Evolutionary conservation across 2,113 vertebrate genomes (phyloP).

Genomic region (Phrynocephalus versicolor): DNA sequence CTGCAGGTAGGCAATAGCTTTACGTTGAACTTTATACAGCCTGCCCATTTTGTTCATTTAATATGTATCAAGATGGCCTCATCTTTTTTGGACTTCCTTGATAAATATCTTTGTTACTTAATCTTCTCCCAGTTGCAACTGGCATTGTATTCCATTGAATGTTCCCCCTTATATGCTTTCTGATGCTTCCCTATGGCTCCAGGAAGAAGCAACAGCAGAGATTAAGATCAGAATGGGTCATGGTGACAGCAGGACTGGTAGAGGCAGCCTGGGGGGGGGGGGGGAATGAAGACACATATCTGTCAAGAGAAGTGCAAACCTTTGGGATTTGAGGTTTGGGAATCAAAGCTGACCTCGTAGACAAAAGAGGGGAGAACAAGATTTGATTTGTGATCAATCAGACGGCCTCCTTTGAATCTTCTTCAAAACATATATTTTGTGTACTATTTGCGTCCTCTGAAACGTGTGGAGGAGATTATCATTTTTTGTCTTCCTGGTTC

Average conservation of each 20-base stretch:
- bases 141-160: not conserved
- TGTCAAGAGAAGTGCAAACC: not conserved
- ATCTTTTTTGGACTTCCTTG: not conserved
- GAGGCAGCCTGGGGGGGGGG: not conserved
- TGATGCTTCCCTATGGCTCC: not conserved
- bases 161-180: not conserved
- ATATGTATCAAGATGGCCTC: too few species aligned
- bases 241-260: conserved; percentile 1
- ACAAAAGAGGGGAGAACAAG: not conserved
- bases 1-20: too few species aligned
- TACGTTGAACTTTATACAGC: too few species aligned
- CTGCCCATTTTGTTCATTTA: too few species aligned
- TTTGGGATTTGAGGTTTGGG: conserved; percentile 2
- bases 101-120: not conserved
- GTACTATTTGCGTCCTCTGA: not conserved
- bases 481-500: not conserved
- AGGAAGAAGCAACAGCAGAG: not conserved
- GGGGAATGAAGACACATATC: not conserved
- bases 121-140: not conserved
- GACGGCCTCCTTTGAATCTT: not conserved
- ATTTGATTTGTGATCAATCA: not conserved
- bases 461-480: not conserved
- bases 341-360: not conserved
- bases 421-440: not conserved
- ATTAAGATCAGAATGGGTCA: conserved; percentile 4